Evolutionary conservation across 2,113 vertebrate genomes (phyloP).

Genomic region (Muscicapa adusta): DNA sequence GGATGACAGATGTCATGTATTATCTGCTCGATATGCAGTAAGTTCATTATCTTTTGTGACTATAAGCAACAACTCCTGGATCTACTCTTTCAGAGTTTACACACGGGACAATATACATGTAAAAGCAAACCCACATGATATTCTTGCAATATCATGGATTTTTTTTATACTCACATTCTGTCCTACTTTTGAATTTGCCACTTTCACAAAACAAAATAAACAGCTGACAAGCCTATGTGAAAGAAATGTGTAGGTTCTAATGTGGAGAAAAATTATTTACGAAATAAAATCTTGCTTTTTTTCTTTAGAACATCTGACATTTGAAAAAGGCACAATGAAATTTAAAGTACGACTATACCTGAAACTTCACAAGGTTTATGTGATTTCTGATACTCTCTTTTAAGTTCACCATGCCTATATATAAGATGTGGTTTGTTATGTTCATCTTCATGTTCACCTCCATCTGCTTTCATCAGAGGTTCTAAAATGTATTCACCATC

Average conservation of each 20-base stretch:
- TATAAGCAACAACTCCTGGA: too few species aligned
- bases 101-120: too few species aligned
- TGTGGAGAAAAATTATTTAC: not conserved
- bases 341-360: conserved; percentile 75
- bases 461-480: conserved; percentile 82
- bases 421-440: conserved; percentile 94
- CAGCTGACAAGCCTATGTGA: not conserved
- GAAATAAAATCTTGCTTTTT: not conserved
- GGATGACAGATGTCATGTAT: too few species aligned
- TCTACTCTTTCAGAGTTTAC: too few species aligned
- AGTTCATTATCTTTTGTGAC: too few species aligned
- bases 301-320: not conserved
- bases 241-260: not conserved
- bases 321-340: not conserved
- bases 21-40: too few species aligned
- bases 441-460: conserved; percentile 83
- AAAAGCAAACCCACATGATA: too few species aligned
- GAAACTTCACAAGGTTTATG: conserved; percentile 79
- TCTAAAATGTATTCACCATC: conserved; percentile 93
- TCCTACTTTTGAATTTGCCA: too few species aligned
- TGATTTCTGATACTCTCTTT: conserved; percentile 30
- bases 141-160: too few species aligned
- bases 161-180: too few species aligned
- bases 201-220: not conserved
- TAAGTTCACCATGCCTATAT: conserved; percentile 81